Percentiles rank a stretch among this genome's conserved stretches.
Evolutionary conservation across 1,140 invertebrate species (phyloP).

Genomic region (Leptestheria dahalacensis): DNA sequence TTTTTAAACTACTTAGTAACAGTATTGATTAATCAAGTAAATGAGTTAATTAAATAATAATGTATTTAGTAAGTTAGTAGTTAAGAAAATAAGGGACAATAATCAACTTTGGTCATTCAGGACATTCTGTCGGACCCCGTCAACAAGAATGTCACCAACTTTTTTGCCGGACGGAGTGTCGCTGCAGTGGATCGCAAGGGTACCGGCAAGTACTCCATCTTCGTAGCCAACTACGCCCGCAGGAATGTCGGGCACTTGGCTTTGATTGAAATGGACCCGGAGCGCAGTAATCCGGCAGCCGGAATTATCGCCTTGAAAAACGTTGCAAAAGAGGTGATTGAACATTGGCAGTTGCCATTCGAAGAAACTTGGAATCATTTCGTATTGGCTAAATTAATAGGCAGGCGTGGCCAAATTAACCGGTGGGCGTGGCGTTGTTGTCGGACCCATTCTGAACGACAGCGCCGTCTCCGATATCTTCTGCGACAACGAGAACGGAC

Average conservation of each 20-base stretch:
- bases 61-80: too few relatives aligned
- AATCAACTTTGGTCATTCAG: too few relatives aligned
- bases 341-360: background rate
- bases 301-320: conserved; percentile 22
- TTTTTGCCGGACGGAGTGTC: conserved; percentile 22
- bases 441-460: conserved; percentile 23
- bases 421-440: conserved; percentile 21
- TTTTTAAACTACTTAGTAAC: too few relatives aligned
- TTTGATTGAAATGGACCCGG: conserved; percentile 23
- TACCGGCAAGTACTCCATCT: conserved; percentile 22
- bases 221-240: conserved; percentile 21
- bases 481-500: conserved; percentile 23
- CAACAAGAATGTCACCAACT: conserved; percentile 20
- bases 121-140: conserved; percentile 22
- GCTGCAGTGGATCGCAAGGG: conserved; percentile 24
- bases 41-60: too few relatives aligned
- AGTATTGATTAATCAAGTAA: too few relatives aligned
- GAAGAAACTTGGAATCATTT: background rate
- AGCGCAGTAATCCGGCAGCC: conserved; percentile 15
- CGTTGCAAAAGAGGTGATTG: conserved; percentile 13
- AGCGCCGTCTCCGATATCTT: conserved; percentile 23
- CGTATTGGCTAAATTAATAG: too few relatives aligned
- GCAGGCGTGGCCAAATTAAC: background rate
- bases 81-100: too few relatives aligned
- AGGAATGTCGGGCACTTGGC: conserved; percentile 20